A percentile compares a stretch with the other conserved stretches of the same genome.
These are phyloP conservation scores for Diplodus puntazzo DNA, from an alignment of 2,797 vertebrate species.

Conservation along the genomic window DNA sequence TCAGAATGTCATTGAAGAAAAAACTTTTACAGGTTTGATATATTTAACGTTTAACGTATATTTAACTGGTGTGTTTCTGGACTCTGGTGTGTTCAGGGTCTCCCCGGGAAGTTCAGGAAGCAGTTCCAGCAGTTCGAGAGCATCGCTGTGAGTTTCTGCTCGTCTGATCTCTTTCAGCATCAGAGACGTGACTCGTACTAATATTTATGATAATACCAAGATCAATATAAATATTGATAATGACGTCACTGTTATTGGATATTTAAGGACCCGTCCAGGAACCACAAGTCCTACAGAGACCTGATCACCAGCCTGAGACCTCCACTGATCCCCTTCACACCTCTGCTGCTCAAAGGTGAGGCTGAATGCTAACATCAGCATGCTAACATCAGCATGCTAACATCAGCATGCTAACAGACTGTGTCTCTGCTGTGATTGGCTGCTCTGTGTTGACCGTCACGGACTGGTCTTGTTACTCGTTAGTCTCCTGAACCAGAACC, in stretches of 20 bases:
- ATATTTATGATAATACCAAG: too few relatives aligned
- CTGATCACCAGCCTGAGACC: slow-evolving; percentile 93
- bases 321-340: slow-evolving; percentile 95
- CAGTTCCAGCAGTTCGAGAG: slow-evolving; percentile 96
- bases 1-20: too few relatives aligned
- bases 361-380: background rate
- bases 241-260: background rate
- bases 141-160: slow-evolving; percentile 87
- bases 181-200: too few relatives aligned
- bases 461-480: too few relatives aligned
- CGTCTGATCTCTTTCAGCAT: too few relatives aligned
- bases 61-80: slow-evolving; percentile 10
- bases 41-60: too few relatives aligned
- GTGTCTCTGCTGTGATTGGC: too few relatives aligned
- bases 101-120: slow-evolving; percentile 97
- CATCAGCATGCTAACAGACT: background rate
- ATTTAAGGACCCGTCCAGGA: slow-evolving; percentile 93
- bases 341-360: slow-evolving; percentile 95
- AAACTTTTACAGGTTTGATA: too few relatives aligned
- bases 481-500: background rate
- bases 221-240: too few relatives aligned
- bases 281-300: slow-evolving; percentile 96
- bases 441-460: too few relatives aligned
- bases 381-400: background rate
- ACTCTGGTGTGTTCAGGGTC: slow-evolving; percentile 84